Conservation (phyloP, 2,888 invertebrate species). For the Limnephilus auricula region DNA sequence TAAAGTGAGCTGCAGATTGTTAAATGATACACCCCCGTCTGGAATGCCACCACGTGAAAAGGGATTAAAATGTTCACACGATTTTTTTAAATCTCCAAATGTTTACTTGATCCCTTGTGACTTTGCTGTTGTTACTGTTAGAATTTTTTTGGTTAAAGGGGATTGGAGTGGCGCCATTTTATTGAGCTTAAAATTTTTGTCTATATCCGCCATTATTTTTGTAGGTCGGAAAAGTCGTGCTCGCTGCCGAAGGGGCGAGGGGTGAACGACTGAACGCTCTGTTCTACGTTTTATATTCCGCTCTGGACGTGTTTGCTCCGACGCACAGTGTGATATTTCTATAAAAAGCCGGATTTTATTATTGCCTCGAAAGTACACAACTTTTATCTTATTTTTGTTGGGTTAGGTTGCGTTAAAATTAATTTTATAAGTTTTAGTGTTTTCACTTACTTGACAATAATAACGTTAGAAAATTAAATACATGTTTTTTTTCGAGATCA, state of each 20-base stretch:
- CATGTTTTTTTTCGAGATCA: too few species aligned
- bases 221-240: constrained; percentile 29
- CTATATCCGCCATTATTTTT: constrained; percentile 11
- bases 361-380: too few species aligned
- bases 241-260: neutral
- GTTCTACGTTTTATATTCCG: neutral
- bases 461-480: too few species aligned
- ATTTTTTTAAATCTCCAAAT: neutral
- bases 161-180: constrained; percentile 33
- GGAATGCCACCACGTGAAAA: neutral
- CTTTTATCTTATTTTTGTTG: too few species aligned
- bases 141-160: neutral
- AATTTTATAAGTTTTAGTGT: too few species aligned
- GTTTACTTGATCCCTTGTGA: neutral
- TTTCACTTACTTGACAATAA: too few species aligned
- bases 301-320: neutral
- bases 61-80: neutral
- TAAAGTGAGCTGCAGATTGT: neutral
- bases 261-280: neutral
- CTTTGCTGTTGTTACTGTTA: neutral
- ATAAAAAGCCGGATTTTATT: too few species aligned
- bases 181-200: constrained; percentile 38
- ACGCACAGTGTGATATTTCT: too few species aligned
- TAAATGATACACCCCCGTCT: neutral
- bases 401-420: too few species aligned